phyloP scores from a whole-genome alignment of 1,140 invertebrate genomes.

The Vollenhovia emeryi region DNA sequence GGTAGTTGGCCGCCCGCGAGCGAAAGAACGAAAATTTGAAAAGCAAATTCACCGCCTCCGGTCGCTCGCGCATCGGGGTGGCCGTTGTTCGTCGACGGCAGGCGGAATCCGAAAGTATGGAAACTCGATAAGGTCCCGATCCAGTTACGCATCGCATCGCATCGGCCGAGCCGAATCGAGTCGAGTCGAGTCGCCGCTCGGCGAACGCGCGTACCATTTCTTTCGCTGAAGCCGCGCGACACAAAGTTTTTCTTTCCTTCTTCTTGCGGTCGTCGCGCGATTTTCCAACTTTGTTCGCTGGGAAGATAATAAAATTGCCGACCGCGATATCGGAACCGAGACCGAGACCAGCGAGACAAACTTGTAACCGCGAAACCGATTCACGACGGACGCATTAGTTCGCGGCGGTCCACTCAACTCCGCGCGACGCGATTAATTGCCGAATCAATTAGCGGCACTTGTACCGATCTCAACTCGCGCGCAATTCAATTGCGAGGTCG shows the following conservation, averaged over 20 bases:
- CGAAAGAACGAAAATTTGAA: slow-evolving; percentile 52
- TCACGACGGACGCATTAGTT: not conserved
- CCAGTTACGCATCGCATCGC: slow-evolving; percentile 61
- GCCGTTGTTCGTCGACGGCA: slow-evolving; percentile 33
- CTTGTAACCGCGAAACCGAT: slow-evolving; percentile 26
- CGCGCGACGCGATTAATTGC: slow-evolving; percentile 15
- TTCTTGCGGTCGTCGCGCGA: not conserved
- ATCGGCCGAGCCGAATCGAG: not conserved
- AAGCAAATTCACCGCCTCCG: slow-evolving; percentile 62
- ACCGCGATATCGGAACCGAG: slow-evolving; percentile 23
- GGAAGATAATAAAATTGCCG: slow-evolving; percentile 46
- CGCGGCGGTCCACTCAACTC: not conserved
- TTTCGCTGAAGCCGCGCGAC: slow-evolving; percentile 35
- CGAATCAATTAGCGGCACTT: slow-evolving; percentile 33
- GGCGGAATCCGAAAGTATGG: slow-evolving; percentile 69
- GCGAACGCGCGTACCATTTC: slow-evolving; percentile 9
- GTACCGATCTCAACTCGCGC: slow-evolving; percentile 12
- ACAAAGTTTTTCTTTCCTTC: slow-evolving; percentile 25
- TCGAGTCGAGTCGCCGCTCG: slow-evolving; percentile 24
- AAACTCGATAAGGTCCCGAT: slow-evolving; percentile 69
- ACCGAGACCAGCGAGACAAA: not conserved
- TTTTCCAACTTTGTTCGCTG: slow-evolving; percentile 55
- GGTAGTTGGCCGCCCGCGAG: slow-evolving; percentile 28
- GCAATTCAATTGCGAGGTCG: slow-evolving; percentile 2
- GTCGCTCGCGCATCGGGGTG: slow-evolving; percentile 26